Evolutionary conservation across 1,140 invertebrate species (phyloP).

Genomic region (Aphidius gifuensis): DNA sequence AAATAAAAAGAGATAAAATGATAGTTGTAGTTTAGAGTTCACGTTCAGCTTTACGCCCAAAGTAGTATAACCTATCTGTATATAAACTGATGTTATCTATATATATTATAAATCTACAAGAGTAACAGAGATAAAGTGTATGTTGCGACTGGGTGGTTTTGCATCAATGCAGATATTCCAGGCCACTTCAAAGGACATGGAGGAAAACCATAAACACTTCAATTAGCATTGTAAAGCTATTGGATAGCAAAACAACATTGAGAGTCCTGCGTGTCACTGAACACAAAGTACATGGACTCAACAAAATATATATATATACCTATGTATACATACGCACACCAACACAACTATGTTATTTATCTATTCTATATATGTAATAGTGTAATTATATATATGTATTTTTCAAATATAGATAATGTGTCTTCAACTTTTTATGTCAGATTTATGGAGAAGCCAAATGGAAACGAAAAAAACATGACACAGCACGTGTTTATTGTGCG

Average conservation of each 20-base stretch:
- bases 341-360: too few relatives aligned
- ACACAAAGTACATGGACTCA: not conserved
- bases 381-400: not conserved
- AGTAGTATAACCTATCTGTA: too few relatives aligned
- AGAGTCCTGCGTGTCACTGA: not conserved
- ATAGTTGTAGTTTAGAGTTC: too few relatives aligned
- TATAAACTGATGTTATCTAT: too few relatives aligned
- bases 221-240: constrained; percentile 33
- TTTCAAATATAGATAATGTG: not conserved
- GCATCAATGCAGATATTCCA: constrained; percentile 31
- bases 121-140: too few relatives aligned
- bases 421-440: constrained; percentile 39
- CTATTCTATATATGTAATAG: not conserved
- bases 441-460: constrained; percentile 52
- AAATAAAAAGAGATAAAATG: too few relatives aligned
- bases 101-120: too few relatives aligned
- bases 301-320: too few relatives aligned
- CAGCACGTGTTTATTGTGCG: constrained; percentile 48
- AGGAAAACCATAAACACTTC: constrained; percentile 29
- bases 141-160: constrained; percentile 11
- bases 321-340: too few relatives aligned
- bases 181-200: constrained; percentile 34
- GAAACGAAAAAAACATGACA: constrained; percentile 47
- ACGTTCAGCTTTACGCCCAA: too few relatives aligned
- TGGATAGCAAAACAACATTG: not conserved